phyloP scores from a whole-genome alignment of 2,888 invertebrate species.

The Hedychridium roseum region DNA sequence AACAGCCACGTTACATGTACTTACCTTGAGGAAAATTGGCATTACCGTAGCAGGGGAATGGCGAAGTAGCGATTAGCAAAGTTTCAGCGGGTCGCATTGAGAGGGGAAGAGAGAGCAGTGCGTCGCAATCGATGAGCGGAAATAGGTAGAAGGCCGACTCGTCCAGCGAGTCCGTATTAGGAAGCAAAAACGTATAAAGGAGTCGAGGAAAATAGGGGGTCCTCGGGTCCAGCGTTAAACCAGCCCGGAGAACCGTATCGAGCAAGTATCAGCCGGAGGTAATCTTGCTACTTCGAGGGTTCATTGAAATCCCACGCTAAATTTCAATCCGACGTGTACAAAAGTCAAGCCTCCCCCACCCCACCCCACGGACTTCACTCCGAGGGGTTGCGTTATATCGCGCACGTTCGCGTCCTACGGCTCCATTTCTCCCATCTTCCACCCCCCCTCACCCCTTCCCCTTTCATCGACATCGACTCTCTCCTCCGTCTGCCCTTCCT shows the following conservation, averaged over 20 bases:
- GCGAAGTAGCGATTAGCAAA: too few relatives aligned
- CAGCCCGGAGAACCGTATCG: constrained; percentile 19
- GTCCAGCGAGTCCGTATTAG: too few relatives aligned
- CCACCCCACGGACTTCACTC: background rate
- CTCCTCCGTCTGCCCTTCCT: constrained; percentile 4
- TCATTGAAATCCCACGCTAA: constrained; percentile 57
- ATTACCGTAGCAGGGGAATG: too few relatives aligned
- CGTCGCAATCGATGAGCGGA: too few relatives aligned
- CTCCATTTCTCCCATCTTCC: constrained; percentile 40
- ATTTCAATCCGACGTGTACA: constrained; percentile 58
- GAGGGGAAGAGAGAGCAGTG: too few relatives aligned
- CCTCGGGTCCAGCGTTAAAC: constrained; percentile 28
- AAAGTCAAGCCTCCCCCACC: constrained; percentile 34
- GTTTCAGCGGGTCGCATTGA: too few relatives aligned
- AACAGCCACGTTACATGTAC: too few relatives aligned
- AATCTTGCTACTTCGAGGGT: constrained; percentile 50
- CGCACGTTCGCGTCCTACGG: constrained; percentile 36
- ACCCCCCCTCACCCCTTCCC: constrained; percentile 13
- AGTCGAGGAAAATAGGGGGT: constrained; percentile 23
- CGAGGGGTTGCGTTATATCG: constrained; percentile 15
- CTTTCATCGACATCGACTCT: constrained; percentile 9
- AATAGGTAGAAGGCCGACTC: too few relatives aligned
- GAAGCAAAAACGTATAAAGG: too few relatives aligned
- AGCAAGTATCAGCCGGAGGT: constrained; percentile 44
- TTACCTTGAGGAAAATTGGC: too few relatives aligned